These are phyloP conservation scores for Tiliqua scincoides DNA, from an alignment of 2,113 vertebrate species.

Conservation along the genomic window DNA sequence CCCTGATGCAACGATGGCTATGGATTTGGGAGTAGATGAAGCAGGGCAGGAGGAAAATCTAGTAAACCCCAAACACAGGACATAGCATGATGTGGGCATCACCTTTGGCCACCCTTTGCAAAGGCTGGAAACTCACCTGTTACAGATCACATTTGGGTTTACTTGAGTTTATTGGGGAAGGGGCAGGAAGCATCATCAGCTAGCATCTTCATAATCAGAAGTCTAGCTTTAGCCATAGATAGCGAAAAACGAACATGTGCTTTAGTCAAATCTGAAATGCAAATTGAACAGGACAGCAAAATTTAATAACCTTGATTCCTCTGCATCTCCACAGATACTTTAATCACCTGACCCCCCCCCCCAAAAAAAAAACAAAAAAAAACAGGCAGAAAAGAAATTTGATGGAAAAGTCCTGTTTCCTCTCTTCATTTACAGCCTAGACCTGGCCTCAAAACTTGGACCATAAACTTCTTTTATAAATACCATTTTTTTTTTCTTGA, in stretches of 20 bases:
- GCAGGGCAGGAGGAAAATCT: too few species aligned
- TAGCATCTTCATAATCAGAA: background rate
- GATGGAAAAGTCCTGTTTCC: constrained; percentile 38
- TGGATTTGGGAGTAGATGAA: too few species aligned
- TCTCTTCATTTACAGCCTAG: constrained; percentile 29
- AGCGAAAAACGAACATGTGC: background rate
- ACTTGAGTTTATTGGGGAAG: background rate
- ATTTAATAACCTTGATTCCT: background rate
- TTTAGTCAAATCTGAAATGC: background rate
- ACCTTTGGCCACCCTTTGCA: too few species aligned
- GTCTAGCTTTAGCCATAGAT: background rate
- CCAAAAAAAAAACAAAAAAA: constrained; percentile 2
- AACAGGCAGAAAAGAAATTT: constrained; percentile 35
- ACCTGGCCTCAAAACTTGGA: constrained; percentile 58
- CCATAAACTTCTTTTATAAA: constrained; percentile 71
- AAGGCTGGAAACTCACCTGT: too few species aligned
- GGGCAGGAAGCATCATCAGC: background rate
- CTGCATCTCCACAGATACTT: background rate
- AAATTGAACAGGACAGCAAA: background rate
- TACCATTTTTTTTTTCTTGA: constrained; percentile 69
- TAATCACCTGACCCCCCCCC: background rate
- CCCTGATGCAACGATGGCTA: too few species aligned
- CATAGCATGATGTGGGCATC: too few species aligned
- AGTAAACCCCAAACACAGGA: too few species aligned
- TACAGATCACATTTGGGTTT: too few species aligned